These are phyloP conservation scores for Grammomys surdaster DNA, from an alignment of 2,113 vertebrate species.

Conservation along the genomic window DNA sequence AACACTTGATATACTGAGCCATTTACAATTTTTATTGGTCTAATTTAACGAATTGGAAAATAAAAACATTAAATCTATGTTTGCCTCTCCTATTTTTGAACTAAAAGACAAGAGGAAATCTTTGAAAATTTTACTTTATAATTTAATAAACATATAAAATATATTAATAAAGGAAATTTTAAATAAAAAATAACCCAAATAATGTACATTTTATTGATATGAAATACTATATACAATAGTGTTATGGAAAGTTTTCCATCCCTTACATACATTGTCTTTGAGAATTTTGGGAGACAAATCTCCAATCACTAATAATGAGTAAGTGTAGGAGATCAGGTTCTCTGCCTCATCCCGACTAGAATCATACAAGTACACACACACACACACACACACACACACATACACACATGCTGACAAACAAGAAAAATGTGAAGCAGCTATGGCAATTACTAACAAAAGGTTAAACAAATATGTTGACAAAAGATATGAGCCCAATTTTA, in stretches of 20 bases:
- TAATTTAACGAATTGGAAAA: background rate
- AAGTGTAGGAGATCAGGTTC: background rate
- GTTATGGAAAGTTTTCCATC: too few relatives aligned
- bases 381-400: too few relatives aligned
- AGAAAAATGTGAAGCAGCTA: background rate
- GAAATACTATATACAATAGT: too few relatives aligned
- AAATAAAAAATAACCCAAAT: too few relatives aligned
- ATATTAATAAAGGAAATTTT: too few relatives aligned
- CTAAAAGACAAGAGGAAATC: too few relatives aligned
- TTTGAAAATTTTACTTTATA: too few relatives aligned
- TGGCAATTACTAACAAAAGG: background rate
- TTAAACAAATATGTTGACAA: background rate
- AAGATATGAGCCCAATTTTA: background rate
- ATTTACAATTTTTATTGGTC: background rate
- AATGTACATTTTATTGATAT: too few relatives aligned
- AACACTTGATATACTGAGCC: conserved; percentile 2
- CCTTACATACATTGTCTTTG: background rate
- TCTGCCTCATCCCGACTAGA: background rate
- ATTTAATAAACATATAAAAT: too few relatives aligned
- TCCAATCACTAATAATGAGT: background rate
- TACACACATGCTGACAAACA: background rate
- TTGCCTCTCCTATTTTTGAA: background rate
- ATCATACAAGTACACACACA: too few relatives aligned
- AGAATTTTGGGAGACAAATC: background rate
- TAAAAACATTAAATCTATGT: background rate